Evolutionary conservation across 2,797 vertebrate genomes (phyloP).

Genomic region (Rhinichthys osculus): DNA sequence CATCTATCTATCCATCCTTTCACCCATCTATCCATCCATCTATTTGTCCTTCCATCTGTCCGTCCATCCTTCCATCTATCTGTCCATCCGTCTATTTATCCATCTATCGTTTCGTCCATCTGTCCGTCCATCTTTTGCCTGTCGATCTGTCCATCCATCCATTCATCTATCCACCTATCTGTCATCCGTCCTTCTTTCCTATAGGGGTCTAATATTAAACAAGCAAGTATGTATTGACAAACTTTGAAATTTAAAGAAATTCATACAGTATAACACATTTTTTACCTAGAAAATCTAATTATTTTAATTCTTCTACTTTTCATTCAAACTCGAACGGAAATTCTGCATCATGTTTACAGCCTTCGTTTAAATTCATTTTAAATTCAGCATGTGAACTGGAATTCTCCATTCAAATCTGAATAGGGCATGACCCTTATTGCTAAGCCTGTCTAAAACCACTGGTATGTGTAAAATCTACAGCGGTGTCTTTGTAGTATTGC

Average conservation of each 20-base stretch:
- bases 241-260: not conserved
- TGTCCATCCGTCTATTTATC: fast-evolving
- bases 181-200: not conserved
- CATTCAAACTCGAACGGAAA: not conserved
- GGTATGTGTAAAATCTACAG: slow-evolving; percentile 2
- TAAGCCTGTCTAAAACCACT: not conserved
- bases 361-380: not conserved
- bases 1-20: not conserved
- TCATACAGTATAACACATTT: not conserved
- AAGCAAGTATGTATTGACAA: not conserved
- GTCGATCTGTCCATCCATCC: no score
- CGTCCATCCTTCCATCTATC: fast-evolving
- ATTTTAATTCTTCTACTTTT: not conserved
- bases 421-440: not conserved
- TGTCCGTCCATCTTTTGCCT: no score
- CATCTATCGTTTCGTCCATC: fast-evolving
- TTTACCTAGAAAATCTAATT: not conserved
- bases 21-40: not conserved
- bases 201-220: not conserved
- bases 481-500: not conserved
- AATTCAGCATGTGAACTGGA: not conserved
- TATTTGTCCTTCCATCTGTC: no score
- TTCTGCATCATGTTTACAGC: not conserved
- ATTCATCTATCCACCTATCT: no score
- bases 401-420: not conserved